A percentile compares a stretch with the other conserved stretches of the same genome.
These are phyloP conservation scores for Dendrocincla fuliginosa DNA, from an alignment of 2,797 vertebrate species.

Conservation along the genomic window DNA sequence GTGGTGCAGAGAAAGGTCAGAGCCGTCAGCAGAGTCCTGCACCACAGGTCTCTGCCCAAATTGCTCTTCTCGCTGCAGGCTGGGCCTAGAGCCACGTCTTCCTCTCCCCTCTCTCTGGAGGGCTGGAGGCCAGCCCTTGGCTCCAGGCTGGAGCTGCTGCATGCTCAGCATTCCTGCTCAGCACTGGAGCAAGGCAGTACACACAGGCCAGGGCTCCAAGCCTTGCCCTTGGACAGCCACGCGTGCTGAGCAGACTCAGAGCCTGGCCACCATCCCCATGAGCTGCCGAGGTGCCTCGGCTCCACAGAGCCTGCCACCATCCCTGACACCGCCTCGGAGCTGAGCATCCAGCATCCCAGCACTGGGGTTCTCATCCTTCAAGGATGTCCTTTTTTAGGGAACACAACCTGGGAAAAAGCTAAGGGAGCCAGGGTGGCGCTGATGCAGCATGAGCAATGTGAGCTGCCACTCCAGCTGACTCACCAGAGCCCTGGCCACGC, in stretches of 20 bases:
- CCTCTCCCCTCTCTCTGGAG: not conserved
- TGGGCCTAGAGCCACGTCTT: constrained; percentile 1
- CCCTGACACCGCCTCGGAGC: not conserved
- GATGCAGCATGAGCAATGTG: not conserved
- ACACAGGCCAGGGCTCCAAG: not conserved
- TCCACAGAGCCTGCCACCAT: not conserved
- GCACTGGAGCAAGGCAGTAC: not conserved
- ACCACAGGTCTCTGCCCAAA: not conserved
- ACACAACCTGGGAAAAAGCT: not conserved
- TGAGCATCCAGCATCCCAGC: not conserved
- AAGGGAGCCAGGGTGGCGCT: not conserved
- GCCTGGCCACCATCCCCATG: rapidly evolving
- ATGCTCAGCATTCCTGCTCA: constrained; percentile 41
- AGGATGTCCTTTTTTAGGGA: not conserved
- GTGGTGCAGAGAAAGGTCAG: rapidly evolving
- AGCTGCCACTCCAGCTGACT: not conserved
- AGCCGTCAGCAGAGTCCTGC: rapidly evolving
- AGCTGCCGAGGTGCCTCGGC: not conserved
- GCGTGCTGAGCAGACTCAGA: rapidly evolving
- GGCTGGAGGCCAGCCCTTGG: constrained; percentile 33
- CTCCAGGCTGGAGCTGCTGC: not conserved
- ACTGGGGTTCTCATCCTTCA: not conserved
- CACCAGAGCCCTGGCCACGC: rapidly evolving
- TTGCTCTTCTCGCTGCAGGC: not conserved
- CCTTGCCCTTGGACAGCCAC: rapidly evolving